A percentile compares a stretch with the other conserved stretches of the same genome.
These are phyloP conservation scores for Pecten maximus DNA, from an alignment of 2,888 invertebrate genomes.

Conservation along the genomic window DNA sequence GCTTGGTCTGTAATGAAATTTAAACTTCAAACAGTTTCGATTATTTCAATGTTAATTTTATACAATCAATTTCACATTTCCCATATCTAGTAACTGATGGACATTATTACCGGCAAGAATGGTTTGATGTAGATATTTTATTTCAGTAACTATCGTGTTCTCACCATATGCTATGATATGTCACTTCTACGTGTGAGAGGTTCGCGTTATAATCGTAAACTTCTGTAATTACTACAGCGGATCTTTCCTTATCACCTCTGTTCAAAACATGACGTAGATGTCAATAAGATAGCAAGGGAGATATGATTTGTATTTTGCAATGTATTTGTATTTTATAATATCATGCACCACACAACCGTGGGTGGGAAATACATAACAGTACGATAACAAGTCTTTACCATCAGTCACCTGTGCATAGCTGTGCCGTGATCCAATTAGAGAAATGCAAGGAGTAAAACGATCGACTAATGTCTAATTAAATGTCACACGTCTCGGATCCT, in stretches of 20 bases:
- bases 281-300: background rate
- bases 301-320: background rate
- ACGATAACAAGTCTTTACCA: background rate
- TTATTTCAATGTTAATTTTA: background rate
- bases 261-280: background rate
- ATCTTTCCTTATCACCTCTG: slow-evolving; percentile 2
- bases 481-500: background rate
- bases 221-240: background rate
- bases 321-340: background rate
- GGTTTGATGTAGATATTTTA: slow-evolving; percentile 10
- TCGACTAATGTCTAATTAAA: background rate
- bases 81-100: background rate
- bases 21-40: background rate
- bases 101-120: background rate
- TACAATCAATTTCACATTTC: background rate
- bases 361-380: background rate
- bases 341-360: background rate
- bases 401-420: background rate
- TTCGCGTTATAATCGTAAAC: background rate
- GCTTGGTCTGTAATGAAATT: background rate
- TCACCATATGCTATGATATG: background rate
- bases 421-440: background rate
- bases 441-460: background rate
- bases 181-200: background rate
- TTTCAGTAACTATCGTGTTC: background rate